Evolutionary conservation across 2,888 invertebrate species (phyloP), one percentile per base, ranked within the genome.

Genomic region (Pristionchus arcanus): DNA sequence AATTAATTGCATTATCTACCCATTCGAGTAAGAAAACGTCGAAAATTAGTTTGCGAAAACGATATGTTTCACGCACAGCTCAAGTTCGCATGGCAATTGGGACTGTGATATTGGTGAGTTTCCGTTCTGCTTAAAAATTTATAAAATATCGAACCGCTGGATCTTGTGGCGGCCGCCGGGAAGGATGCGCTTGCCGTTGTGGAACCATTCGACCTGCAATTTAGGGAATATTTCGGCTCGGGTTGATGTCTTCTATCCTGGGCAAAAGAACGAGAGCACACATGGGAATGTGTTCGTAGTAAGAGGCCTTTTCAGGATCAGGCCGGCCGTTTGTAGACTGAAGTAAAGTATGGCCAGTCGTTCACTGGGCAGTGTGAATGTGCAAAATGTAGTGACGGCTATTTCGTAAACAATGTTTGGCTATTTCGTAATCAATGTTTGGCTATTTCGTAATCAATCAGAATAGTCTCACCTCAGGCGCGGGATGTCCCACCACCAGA

Each of bases 171-270:
- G 94, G 91, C 95, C 96, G 90, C 95, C 95, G 49, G 95, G 95
- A 85, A 94, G 90, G 84, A 96, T 95, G 90, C 95, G 95, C 91
- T 95, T 95, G 42, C 96, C 96, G 93, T 96, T 95, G 93, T 96
- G 96, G 94, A 95, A 94, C 94, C 94, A 94, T 49, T 93, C 92
- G 25, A 94, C 93, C 37, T 89, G 74, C 28, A 88, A 37, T 34
- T 16, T 31, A 28, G 11, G 31, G 53, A 49, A 53, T 16, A 9
- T 21, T 3, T 74, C 37, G 31, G 11, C 21, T 2, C 91, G 25
- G 13, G 91, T 42, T 21, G 28, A 85, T 28, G 25, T 86, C 88
- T n/a, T n/a, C n/a, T n/a, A n/a, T n/a, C n/a, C n/a, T n/a, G n/a
- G n/a, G n/a, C n/a, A n/a, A n/a, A n/a, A n/a, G n/a, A n/a, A n/a